Base-by-base conservation (phyloP, 2,113 vertebrate genomes). In the Parus major region DNA sequence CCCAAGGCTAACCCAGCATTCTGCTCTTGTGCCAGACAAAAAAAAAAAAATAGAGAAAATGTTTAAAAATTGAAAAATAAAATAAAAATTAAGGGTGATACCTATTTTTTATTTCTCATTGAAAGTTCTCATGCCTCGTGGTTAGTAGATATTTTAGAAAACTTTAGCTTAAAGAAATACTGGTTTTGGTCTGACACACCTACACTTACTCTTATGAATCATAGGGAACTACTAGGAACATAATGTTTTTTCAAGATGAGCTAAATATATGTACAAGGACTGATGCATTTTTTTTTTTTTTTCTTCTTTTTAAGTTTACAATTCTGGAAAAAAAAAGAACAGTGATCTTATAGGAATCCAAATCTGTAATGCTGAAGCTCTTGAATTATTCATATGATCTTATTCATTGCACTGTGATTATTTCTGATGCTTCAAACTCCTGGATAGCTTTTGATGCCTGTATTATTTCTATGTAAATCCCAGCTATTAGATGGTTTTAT, bases 381-480 rank as follows among this genome's bases (percentile, higher is more conserved):
- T 86, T 96, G 92, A 94, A 97, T 95, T 89, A 96, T 97, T 96
- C 90, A 96, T 94, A 49, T 42, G 93, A 79, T 95, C 90, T 96
- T 89, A 66, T 84, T 96, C 90, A 92, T 44, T 91, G 88, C 86
- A 61, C 88, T 76, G 86, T 94, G 92, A 92, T 96, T 94, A 96
- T 93, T 96, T 91, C 91, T 92, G 86, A 70, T 93, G 92, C 81
- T 91, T 92, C 83, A 89, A 87, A 96, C 86, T 97, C 96, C 86
- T 92, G 93, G 93, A 89, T 89, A 94, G 88, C 80, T 94, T 95
- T 91, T 94, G 92, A 97, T 94, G 95, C 95, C 66, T 87, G 65
- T 76, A 92, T 96, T 96, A 95, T 96, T 95, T 92, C 86, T 91
- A 95, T 96, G 96, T 95, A 96, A 96, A 97, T 95, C 91, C 86